These are phyloP conservation scores for Pycnomerus fuliginosus DNA, from an alignment of 2,888 invertebrate species.

Conservation along the genomic window DNA sequence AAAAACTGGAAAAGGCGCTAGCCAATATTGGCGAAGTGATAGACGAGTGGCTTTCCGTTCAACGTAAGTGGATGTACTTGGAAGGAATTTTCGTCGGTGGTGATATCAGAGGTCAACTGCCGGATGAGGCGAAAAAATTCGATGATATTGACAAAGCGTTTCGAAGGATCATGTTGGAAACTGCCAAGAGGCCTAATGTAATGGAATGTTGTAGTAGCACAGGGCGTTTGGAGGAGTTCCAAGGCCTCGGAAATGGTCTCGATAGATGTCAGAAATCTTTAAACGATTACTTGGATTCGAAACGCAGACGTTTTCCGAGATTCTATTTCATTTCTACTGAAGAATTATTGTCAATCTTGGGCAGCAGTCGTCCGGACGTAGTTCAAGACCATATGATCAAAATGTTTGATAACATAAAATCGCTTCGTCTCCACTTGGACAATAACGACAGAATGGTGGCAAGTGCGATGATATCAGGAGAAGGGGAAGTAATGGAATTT, in stretches of 20 bases:
- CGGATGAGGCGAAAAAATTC: constrained; percentile 88
- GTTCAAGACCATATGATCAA: constrained; percentile 94
- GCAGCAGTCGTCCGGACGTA: constrained; percentile 78
- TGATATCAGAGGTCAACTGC: constrained; percentile 82
- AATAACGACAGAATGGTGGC: constrained; percentile 67
- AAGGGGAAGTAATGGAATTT: constrained; percentile 87
- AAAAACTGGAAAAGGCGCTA: constrained; percentile 81
- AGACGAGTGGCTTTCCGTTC: constrained; percentile 84
- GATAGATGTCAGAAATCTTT: constrained; percentile 91
- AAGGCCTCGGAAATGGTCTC: constrained; percentile 69
- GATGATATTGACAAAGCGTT: constrained; percentile 84
- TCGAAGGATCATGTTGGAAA: constrained; percentile 81
- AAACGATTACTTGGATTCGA: constrained; percentile 86
- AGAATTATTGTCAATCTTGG: constrained; percentile 84
- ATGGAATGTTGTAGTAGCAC: constrained; percentile 73
- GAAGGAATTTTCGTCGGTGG: constrained; percentile 91
- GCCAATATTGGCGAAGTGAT: constrained; percentile 82
- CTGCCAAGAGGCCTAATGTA: constrained; percentile 76
- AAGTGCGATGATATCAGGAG: constrained; percentile 83
- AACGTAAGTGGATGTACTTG: constrained; percentile 88
- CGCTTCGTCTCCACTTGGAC: constrained; percentile 68
- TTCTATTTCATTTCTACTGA: constrained; percentile 95
- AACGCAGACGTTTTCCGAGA: constrained; percentile 83
- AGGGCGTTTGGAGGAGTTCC: constrained; percentile 75
- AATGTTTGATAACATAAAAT: constrained; percentile 91